Evolutionary conservation across 2,888 invertebrate species (phyloP), one percentile per base, ranked within the genome.

Genomic region (Epirrhoe alternata): DNA sequence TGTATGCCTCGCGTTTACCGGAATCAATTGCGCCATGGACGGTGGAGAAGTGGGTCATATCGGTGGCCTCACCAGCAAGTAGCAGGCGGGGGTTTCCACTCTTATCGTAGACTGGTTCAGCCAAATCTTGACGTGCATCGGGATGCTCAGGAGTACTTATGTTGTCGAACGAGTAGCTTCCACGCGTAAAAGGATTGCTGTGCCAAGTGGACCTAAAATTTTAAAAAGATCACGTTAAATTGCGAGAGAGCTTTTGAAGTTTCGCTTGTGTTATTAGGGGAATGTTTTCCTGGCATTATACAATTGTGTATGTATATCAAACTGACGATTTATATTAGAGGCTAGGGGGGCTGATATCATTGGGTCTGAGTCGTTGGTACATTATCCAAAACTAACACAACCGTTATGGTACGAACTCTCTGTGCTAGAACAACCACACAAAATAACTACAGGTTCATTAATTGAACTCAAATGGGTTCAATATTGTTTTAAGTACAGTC

Each of bases 11-110:
- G 0, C 63, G 60, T 24, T 6, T 30, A 3, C 67, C 67, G 5
- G 63, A 47, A 10, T 56, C 60, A 0, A 67, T 5, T 0, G 67
- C 67, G 5, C 67, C 67, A n/a, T 67, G 67, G 12, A 63, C 63
- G 5, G 67, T 67, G 5, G 67, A 63, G 31, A 67, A 67, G 38
- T 61, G 53, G 2, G 6, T 30, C 1, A 1, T 30, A 31, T 60
- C 42, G 0, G 67, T 67, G 6, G 67, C 67, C 8, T 67, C 67
- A 1, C 67, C 67, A 12, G 67, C 67, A 16, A 67, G 63, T 60
- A 67, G 16, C 0, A 67, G 12, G 10, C 67, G 60, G 0, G 35
- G 47, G 5, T 53, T 57, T 12, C 60, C 61, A 0, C 35, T 0
- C 6, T 24, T 8, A 35, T 60, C 60, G 14, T 3, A 51, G 2